Evolutionary conservation across 2,113 vertebrate genomes (phyloP), one percentile per base, ranked within the genome.

Genomic region (Hassar affinis): DNA sequence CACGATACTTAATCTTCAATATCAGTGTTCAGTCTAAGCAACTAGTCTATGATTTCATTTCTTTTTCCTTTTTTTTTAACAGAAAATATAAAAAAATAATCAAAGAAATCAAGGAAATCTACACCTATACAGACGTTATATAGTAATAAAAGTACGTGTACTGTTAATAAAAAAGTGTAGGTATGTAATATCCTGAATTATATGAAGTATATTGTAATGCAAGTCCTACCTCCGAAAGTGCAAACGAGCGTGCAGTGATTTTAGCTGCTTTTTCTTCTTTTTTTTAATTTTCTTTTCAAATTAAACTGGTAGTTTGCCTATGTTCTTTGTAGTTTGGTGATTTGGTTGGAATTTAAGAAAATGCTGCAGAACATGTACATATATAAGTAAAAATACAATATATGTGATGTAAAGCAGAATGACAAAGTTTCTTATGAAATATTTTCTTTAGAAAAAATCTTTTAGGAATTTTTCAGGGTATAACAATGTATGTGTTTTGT

Each of bases 161-260:
- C 4, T 74, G 54, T 56, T 47, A 33, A 72, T 38, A 51, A 52
- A 49, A n/a, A 69, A 12, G 51, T 45, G 17, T 72, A 72, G 8
- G 14, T 47, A 30, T 56, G n/a, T 71, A 62, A 42, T 71, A 42
- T 33, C 4, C 69, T 59, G 6, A 82, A 82, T 45, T 45, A 62
- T 57, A 75, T 49, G 12, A 62, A 64, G 71, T 56, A 14, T 72
- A 71, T 42, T 18, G 14, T 68, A 9, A 72, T 22, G 35, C 51
- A 71, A 15, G 27, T 75, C 38, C 17, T 74, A 75, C 68, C 69
- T 82, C 71, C 80, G 17, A 64, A 64, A 49, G 42, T 74, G 52
- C 80, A 59, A 25, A 71, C 22, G 74, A 33, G 9, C 12, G n/a
- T 68, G 62, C 62, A 38, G 18, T 69, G 62, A 69, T 81, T 54